These are phyloP conservation scores for Dynastes maya DNA, from an alignment of 2,888 invertebrate genomes.

Conservation along the genomic window DNA sequence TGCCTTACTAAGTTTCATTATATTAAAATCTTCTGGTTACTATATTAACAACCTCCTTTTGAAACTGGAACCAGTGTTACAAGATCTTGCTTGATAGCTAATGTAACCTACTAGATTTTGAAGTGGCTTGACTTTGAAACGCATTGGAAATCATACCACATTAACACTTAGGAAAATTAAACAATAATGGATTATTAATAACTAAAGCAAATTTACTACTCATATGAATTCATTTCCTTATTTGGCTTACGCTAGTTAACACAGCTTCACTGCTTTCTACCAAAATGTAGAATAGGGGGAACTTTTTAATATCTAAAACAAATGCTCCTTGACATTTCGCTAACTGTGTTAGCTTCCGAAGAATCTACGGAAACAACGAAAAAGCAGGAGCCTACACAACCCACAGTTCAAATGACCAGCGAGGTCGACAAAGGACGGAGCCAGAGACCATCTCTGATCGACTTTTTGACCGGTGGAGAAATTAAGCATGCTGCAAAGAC, in stretches of 20 bases:
- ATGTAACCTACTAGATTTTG: no score
- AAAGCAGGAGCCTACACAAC: constrained; percentile 68
- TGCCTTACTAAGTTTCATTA: no score
- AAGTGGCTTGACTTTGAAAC: no score
- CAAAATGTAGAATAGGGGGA: constrained; percentile 23
- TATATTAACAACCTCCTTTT: no score
- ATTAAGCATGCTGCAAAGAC: constrained; percentile 65
- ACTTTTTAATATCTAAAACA: constrained; percentile 30
- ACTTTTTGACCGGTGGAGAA: constrained; percentile 77
- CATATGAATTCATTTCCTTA: no score
- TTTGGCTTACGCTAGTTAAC: background rate
- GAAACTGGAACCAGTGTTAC: no score
- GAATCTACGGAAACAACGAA: constrained; percentile 64
- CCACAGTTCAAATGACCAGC: constrained; percentile 72
- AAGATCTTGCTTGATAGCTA: no score
- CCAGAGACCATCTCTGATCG: constrained; percentile 80
- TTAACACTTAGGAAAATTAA: no score
- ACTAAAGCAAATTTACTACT: no score
- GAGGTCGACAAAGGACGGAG: constrained; percentile 69
- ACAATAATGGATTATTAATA: no score
- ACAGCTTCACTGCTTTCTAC: background rate
- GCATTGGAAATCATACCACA: no score
- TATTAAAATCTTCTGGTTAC: no score
- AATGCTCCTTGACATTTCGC: constrained; percentile 39
- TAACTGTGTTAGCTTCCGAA: constrained; percentile 61